Evolutionary conservation across 2,797 vertebrate genomes (phyloP).

Genomic region (Cyprinodon diabolis): DNA sequence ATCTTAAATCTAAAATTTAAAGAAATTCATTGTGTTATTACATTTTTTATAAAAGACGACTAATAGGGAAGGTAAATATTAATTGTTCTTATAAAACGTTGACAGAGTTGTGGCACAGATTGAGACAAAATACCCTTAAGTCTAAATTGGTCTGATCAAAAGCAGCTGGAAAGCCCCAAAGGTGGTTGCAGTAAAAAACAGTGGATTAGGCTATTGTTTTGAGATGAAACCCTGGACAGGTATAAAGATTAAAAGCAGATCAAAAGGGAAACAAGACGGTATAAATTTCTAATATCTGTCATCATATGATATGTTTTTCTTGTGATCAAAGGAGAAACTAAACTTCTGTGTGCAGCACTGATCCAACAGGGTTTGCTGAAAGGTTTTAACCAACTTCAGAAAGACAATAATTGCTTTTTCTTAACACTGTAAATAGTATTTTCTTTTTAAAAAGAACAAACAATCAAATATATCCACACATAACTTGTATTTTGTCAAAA

Average conservation of each 20-base stretch:
- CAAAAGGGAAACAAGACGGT: background rate
- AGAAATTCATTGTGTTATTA: no score
- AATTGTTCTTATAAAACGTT: background rate
- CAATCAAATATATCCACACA: background rate
- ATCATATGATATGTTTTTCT: no score
- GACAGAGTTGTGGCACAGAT: background rate
- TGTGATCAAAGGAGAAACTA: background rate
- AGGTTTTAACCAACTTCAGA: background rate
- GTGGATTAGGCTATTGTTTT: background rate
- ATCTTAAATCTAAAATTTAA: no score
- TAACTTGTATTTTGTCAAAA: no score
- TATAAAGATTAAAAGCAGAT: background rate
- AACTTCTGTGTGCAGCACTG: background rate
- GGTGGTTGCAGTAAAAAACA: background rate
- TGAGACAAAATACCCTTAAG: background rate
- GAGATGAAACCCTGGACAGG: background rate
- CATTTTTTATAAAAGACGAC: no score
- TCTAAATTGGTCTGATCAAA: background rate
- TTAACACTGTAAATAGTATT: background rate
- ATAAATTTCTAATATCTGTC: background rate
- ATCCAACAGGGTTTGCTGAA: background rate
- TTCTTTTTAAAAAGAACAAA: background rate
- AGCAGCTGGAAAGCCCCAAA: background rate
- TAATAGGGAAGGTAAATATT: no score
- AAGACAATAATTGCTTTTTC: background rate